These are phyloP conservation scores for Limnothrissa miodon DNA, from an alignment of 2,113 vertebrate genomes.

Conservation along the genomic window DNA sequence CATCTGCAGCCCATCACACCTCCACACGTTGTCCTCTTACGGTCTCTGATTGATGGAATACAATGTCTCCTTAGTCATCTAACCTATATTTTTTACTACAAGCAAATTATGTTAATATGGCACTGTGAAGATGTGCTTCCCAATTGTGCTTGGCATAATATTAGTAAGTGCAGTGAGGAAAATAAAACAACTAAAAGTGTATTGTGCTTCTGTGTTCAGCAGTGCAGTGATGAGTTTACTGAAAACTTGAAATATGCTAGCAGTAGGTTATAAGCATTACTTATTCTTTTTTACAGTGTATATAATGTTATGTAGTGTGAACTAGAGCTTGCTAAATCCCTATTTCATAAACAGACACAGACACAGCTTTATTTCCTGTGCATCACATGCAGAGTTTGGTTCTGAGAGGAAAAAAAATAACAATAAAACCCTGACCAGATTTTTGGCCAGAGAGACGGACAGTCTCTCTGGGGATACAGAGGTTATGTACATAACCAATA, in stretches of 20 bases:
- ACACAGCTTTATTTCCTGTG: neutral
- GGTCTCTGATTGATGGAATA: neutral
- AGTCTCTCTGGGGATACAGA: neutral
- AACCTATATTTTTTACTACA: conserved; percentile 9
- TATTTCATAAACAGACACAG: neutral
- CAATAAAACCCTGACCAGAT: neutral
- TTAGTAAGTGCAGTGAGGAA: neutral
- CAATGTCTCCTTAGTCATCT: neutral
- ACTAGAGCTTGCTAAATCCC: neutral
- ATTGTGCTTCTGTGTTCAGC: conserved; percentile 55
- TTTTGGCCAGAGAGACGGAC: neutral
- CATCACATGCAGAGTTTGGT: neutral
- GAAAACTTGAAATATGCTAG: no score
- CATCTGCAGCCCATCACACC: neutral
- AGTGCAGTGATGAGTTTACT: no score
- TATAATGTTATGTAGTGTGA: no score
- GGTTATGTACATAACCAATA: conserved; percentile 5
- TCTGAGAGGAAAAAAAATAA: neutral
- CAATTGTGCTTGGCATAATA: neutral
- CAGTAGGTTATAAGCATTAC: no score
- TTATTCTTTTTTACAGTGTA: no score
- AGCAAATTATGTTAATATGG: neutral
- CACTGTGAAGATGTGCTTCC: neutral
- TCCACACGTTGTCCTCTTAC: neutral
- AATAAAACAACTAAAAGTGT: neutral